Base-by-base conservation (phyloP, 2,113 vertebrate genomes). In the Tragelaphus scriptus region DNA sequence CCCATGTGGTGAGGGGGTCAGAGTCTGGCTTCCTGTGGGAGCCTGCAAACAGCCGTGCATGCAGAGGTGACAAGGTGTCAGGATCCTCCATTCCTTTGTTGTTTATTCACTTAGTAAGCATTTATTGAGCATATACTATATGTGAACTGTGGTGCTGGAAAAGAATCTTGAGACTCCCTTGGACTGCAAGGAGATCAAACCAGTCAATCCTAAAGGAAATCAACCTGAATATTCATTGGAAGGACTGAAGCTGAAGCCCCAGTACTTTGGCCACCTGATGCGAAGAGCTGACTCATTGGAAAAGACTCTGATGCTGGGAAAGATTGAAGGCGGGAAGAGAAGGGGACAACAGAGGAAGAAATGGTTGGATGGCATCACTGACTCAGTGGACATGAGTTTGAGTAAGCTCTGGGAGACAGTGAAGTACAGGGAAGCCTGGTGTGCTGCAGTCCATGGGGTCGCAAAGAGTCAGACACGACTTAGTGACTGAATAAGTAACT, bases 81-180 rank as follows among this genome's bases (percentile, higher is more conserved):
- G 28, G 7, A 65, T 32, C 51, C 6, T 84, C 26, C 28, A 40
- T 13, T 68, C 44, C 32, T 14, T 59, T 36, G 59, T 13, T 44
- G 75, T 75, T 81, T 47, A 82, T 68, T 95, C 51, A 85, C 55
- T 77, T 26, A 53, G 6, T 30, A 90, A 65, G 63, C 28, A 87
- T 63, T 58, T 80, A 89, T n/a, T 44, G 47, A 90, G 16, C 14
- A 68, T 14, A 4, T 49, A 26, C 49, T 56, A 1, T n/a, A 75
- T 44, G 2, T 40, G 36, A 25, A 44, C 71, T 75, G 21, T 25
- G 36, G 71, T 75, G 36, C 0, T 75, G 71, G 36, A 44, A 25
- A 75, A 75, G 71, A 25, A 12, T 44, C 21, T 44, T 75, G 36
- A 75, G 71, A 44, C 36, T 75, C 21, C 36, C 36, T 25, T 40